Percentiles rank a stretch among this genome's conserved stretches.
Evolutionary conservation across 2,888 invertebrate genomes (phyloP).

Genomic region (Drosophila aldrichi): DNA sequence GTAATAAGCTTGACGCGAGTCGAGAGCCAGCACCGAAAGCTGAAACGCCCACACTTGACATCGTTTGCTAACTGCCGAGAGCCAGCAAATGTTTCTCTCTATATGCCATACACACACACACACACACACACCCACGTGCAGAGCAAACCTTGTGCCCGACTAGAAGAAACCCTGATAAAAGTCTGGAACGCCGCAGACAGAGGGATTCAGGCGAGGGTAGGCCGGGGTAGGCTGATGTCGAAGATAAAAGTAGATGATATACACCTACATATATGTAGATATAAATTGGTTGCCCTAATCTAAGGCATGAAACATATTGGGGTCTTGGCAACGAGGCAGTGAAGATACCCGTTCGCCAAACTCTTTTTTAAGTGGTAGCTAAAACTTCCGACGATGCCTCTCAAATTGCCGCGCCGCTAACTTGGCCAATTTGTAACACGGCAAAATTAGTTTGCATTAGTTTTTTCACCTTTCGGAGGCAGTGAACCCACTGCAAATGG

Average conservation of each 20-base stretch:
- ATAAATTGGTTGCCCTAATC: too few relatives aligned
- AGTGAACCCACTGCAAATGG: background rate
- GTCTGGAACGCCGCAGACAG: background rate
- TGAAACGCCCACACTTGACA: slow-evolving; percentile 60
- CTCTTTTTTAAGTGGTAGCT: background rate
- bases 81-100: slow-evolving; percentile 37
- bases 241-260: background rate
- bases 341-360: background rate
- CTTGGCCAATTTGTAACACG: slow-evolving; percentile 48
- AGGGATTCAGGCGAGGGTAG: background rate
- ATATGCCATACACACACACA: slow-evolving; percentile 19
- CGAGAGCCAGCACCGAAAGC: slow-evolving; percentile 34
- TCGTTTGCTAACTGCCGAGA: slow-evolving; percentile 46
- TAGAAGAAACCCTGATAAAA: background rate
- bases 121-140: slow-evolving; percentile 2
- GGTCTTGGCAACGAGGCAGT: background rate
- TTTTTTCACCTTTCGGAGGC: slow-evolving; percentile 9
- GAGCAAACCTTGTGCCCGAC: background rate
- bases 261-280: too few relatives aligned
- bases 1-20: slow-evolving; percentile 64
- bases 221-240: too few relatives aligned
- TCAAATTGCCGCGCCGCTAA: slow-evolving; percentile 43
- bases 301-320: background rate
- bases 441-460: slow-evolving; percentile 53
- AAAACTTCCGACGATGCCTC: slow-evolving; percentile 49